Evolutionary conservation across 2,888 invertebrate genomes (phyloP), one percentile per base, ranked within the genome.

Genomic region (Rotaria socialis): DNA sequence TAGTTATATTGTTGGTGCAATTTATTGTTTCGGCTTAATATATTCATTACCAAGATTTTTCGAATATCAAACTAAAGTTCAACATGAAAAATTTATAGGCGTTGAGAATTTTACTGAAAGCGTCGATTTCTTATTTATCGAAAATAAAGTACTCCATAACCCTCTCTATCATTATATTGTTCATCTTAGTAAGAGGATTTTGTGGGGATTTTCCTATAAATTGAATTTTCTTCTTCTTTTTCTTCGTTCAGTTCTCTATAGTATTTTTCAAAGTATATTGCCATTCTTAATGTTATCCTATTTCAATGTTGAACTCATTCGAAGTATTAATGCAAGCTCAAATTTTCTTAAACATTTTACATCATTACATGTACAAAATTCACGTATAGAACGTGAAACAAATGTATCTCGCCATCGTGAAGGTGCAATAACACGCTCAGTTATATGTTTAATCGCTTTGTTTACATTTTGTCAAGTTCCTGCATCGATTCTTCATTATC

Each of bases 41-140:
- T 86, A 86, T 60, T 85, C 86, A 80, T 41, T 86, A 27, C 86
- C 86, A 60, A n/a, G 86, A 56, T 86, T 86, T 75, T 86, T 86
- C 27, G 86, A 86, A 75, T 86, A 80, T 52, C 19, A 75, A 75
- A 47, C 47, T 24, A 35, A 85, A 80, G 55, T 84, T 11, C 56
- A 85, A 75, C 52, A 43, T 22, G 86, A 86, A n/a, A 52, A 67
- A 52, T 35, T 86, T 24, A 56, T 8, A 43, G 22, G 58, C 35
- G 35, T 43, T 6, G 85, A 60, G n/a, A 85, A 47, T 47, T 2
- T 41, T n/a, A 75, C 43, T 7, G 75, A 75, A 75, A 1, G 24
- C 11, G 11, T 75, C 2, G 75, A 75, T n/a, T 47, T 43, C 47
- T 75, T 43, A 43, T 24, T 75, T 11, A 6, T 75, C 4, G 41